A percentile compares a stretch with the other conserved stretches of the same genome.
phyloP scores from a whole-genome alignment of 1,140 invertebrate species.

The Chrysopa pallens region DNA sequence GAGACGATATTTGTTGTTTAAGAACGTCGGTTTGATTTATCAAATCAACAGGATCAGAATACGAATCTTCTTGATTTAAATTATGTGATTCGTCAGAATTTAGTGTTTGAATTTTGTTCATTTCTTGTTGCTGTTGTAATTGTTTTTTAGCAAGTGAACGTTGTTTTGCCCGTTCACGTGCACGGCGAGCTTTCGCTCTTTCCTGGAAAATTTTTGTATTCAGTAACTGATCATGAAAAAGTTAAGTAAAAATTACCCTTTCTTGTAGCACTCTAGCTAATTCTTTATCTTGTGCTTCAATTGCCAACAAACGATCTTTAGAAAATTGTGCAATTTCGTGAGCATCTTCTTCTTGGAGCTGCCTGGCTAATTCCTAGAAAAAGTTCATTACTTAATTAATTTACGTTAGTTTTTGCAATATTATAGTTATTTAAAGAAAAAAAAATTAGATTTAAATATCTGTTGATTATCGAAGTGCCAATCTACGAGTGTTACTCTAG shows the following conservation, averaged over 20 bases:
- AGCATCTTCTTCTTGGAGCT: slow-evolving; percentile 37
- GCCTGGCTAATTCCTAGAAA: slow-evolving; percentile 27
- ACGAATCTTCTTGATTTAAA: slow-evolving; percentile 17
- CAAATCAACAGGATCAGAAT: slow-evolving; percentile 19
- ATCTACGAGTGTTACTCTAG: slow-evolving; percentile 3
- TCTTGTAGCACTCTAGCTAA: slow-evolving; percentile 78
- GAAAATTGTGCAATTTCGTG: slow-evolving; percentile 40
- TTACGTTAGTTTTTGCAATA: background rate
- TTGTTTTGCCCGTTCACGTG: slow-evolving; percentile 42
- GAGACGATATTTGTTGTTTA: no score
- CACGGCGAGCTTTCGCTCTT: slow-evolving; percentile 43
- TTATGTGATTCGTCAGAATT: slow-evolving; percentile 11
- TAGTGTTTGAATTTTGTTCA: slow-evolving; percentile 19
- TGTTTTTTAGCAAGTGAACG: slow-evolving; percentile 43
- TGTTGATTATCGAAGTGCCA: background rate
- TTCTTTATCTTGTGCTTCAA: slow-evolving; percentile 83
- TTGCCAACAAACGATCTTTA: slow-evolving; percentile 55
- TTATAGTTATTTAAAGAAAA: background rate
- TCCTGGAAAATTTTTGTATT: slow-evolving; percentile 25
- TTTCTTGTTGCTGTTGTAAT: slow-evolving; percentile 19
- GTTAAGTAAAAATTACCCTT: slow-evolving; percentile 28
- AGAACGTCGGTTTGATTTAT: slow-evolving; percentile 1
- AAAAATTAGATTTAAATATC: slow-evolving; percentile 3
- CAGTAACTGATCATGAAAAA: background rate
- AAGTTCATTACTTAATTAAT: slow-evolving; percentile 1